phyloP scores from a whole-genome alignment of 2,113 vertebrate genomes.

The Danio rerio region GRCz12tu NC_133181.1:49751501-49752000 shows the following conservation, averaged over 20 bases:
- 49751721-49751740: conserved; percentile 79
- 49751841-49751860: conserved; percentile 63
- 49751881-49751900: conserved; percentile 25
- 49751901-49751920: conserved; percentile 41
- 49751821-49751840: conserved; percentile 63
- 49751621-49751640: conserved; percentile 64
- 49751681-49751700: conserved; percentile 61
- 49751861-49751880: conserved; percentile 48
- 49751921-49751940: conserved; percentile 42
- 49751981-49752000: not conserved
- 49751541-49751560: conserved; percentile 50
- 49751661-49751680: conserved; percentile 65
- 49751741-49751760: conserved; percentile 76
- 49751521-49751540: conserved; percentile 45
- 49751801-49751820: conserved; percentile 67
- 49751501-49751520: conserved; percentile 43
- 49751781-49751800: conserved; percentile 65
- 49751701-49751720: conserved; percentile 66
- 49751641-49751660: conserved; percentile 59
- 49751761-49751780: conserved; percentile 73
- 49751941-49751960: conserved; percentile 35
- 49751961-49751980: not conserved
- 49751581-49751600: conserved; percentile 51
- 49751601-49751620: conserved; percentile 54
- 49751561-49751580: conserved; percentile 62